A percentile compares a stretch with the other conserved stretches of the same genome.
Conservation (phyloP, 2,888 invertebrate genomes). For the Stenodema calcarata region DNA sequence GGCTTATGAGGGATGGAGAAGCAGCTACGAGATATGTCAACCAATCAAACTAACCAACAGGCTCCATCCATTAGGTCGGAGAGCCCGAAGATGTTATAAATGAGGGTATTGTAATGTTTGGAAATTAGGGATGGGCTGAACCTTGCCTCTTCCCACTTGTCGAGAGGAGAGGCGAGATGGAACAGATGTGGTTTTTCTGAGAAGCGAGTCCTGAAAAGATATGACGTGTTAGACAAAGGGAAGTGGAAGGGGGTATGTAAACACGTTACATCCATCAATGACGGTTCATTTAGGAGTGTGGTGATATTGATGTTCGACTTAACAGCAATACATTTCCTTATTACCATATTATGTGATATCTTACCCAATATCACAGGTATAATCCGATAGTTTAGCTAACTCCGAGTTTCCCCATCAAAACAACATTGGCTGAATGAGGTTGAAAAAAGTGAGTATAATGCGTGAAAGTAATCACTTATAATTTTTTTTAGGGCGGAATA, state of each 20-base stretch:
- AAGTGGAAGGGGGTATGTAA: neutral
- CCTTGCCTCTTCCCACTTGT: neutral
- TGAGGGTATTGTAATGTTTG: constrained; percentile 33
- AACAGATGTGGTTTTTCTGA: neutral
- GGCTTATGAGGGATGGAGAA: neutral
- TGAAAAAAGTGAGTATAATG: no score
- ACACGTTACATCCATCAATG: neutral
- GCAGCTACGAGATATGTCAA: constrained; percentile 27
- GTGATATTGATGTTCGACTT: neutral
- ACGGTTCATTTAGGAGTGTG: neutral
- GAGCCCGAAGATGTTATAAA: neutral
- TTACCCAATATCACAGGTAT: no score
- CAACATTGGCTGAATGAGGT: no score
- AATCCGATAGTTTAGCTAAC: no score
- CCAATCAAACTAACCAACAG: constrained; percentile 41
- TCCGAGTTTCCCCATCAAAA: no score
- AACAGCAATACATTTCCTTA: no score
- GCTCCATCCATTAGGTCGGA: constrained; percentile 17
- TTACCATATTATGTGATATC: no score
- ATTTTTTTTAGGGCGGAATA: no score
- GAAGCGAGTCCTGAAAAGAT: neutral
- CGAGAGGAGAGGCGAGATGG: neutral
- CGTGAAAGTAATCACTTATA: no score
- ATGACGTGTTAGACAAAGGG: no score
- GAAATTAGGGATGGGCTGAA: constrained; percentile 2